Base-by-base conservation (phyloP, 2,888 invertebrate genomes). In the Crematogaster levior region DNA sequence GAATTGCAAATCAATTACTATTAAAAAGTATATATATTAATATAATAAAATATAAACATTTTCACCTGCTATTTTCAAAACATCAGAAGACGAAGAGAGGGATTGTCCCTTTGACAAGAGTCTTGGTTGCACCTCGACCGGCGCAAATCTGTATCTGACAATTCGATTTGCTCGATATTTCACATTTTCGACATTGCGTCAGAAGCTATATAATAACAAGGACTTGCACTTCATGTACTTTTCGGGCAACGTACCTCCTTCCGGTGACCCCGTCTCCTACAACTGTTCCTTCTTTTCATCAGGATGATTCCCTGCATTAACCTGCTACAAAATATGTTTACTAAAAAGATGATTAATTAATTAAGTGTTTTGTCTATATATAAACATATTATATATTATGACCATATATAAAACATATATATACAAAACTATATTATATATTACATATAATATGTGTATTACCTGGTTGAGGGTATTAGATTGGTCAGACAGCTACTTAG, bases 211-310 rank as follows among this genome's bases (percentile, higher is more conserved):
- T 86, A n/a, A n/a, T n/a, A n/a, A 98, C 98, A 0, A 98, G 98
- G 58, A 98, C 98, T 89, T 97, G 96, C 0, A 98, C 98, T 94
- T 98, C 97, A 91, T 98, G 97, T 7, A 98, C 97, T 63, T 97
- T 95, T 1, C 96, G 3, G 98, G 97, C 65, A 98, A 94, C 92
- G 96, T 96, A 1, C 98, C 98, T 3, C 97, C 97, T 93, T 98
- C 98, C 0, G 97, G 9, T 98, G 95, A 0, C 98, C 98, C 98
- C 98, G 98, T n/a, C n/a, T 3, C 98, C 98, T 10, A 98, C 97
- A 9, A 98, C 98, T 0, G 97, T 96, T 12, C 98, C 98, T 80
- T 95, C 95, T 91, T 96, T 96, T 46, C 97, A 0, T 97, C 95
- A 66, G 97, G 97, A 90, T 97, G 97, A 34, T 93, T 93, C 81